Conservation (phyloP, 2,888 invertebrate genomes). For the Euzetes globulus region DNA sequence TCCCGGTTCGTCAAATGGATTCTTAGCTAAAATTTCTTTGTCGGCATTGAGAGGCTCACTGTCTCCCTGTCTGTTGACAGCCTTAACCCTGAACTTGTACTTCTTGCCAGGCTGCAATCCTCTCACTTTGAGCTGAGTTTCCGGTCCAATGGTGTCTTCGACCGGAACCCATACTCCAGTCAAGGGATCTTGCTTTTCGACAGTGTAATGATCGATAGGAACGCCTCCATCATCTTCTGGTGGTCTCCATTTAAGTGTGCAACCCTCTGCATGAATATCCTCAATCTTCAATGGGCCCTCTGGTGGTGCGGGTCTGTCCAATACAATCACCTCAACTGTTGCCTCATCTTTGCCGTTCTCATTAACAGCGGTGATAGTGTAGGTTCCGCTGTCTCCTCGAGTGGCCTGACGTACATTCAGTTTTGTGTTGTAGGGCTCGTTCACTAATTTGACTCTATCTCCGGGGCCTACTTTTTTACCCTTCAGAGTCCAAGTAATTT, state of each 20-base stretch:
- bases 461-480: too few relatives aligned
- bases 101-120: conserved; percentile 51
- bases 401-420: too few relatives aligned
- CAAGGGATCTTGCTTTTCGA: conserved; percentile 64
- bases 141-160: conserved; percentile 87
- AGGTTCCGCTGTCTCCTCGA: too few relatives aligned
- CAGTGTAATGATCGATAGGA: conserved; percentile 89
- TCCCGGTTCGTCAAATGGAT: conserved; percentile 51
- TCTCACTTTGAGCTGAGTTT: conserved; percentile 71
- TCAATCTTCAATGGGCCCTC: conserved; percentile 81
- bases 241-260: conserved; percentile 86
- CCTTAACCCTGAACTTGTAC: conserved; percentile 55
- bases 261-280: conserved; percentile 72
- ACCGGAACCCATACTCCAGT: conserved; percentile 75
- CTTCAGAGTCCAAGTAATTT: too few relatives aligned
- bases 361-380: conserved; percentile 74
- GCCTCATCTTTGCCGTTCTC: conserved; percentile 74
- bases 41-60: conserved; percentile 53
- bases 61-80: conserved; percentile 54
- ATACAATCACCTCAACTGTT: conserved; percentile 74
- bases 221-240: conserved; percentile 90
- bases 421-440: too few relatives aligned
- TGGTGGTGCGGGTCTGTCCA: conserved; percentile 74
- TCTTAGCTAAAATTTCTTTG: conserved; percentile 53
- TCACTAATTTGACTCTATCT: too few relatives aligned